phyloP scores from a whole-genome alignment of 2,888 invertebrate genomes.

The Furcula furcula region DNA sequence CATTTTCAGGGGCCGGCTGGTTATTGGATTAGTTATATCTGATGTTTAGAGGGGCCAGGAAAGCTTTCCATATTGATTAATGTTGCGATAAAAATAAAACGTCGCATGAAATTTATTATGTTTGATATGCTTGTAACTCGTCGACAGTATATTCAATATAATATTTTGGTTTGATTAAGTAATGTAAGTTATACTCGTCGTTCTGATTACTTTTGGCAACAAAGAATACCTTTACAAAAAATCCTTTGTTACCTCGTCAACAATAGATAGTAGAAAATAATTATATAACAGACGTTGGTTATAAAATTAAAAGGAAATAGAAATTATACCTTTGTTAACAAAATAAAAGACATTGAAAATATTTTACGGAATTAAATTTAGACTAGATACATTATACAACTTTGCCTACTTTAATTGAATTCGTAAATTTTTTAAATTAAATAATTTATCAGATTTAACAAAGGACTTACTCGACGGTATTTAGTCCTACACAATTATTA shows the following conservation, averaged over 20 bases:
- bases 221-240: neutral
- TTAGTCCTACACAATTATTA: no score
- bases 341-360: no score
- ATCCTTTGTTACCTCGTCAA: neutral
- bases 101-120: constrained; percentile 14
- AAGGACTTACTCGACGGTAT: no score
- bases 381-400: no score
- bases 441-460: no score
- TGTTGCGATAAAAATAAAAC: constrained; percentile 37
- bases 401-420: no score
- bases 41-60: constrained; percentile 47
- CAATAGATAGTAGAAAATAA: constrained; percentile 1
- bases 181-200: neutral
- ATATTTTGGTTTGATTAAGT: neutral
- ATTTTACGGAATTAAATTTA: no score
- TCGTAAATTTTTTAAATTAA: no score
- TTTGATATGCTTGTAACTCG: neutral
- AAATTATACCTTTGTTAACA: no score
- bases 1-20: constrained; percentile 57
- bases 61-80: constrained; percentile 61
- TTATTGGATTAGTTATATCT: constrained; percentile 68
- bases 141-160: neutral
- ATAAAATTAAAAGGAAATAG: no score
- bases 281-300: no score
- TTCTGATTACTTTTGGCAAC: constrained; percentile 1